Evolutionary conservation across 2,888 invertebrate species (phyloP).

Genomic region (Chrysomela aeneicollis): DNA sequence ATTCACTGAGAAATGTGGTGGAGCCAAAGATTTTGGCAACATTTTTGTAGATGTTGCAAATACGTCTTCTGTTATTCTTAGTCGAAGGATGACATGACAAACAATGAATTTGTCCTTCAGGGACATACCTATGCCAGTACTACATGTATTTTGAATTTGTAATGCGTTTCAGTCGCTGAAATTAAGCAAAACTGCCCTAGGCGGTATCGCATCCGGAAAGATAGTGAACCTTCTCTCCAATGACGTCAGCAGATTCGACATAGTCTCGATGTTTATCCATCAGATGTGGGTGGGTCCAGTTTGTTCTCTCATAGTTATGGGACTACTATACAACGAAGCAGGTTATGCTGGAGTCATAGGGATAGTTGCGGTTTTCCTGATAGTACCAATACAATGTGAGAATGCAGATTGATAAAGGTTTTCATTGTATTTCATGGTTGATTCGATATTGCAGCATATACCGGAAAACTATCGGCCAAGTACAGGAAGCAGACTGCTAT

Average conservation of each 20-base stretch:
- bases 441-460: conserved; percentile 51
- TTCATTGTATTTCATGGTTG: too few relatives aligned
- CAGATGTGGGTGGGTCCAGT: conserved; percentile 44
- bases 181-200: conserved; percentile 34
- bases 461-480: conserved; percentile 57
- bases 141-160: too few relatives aligned
- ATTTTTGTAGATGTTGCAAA: too few relatives aligned
- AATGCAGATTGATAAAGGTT: too few relatives aligned
- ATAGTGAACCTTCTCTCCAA: conserved; percentile 36
- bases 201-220: conserved; percentile 28
- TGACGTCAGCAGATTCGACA: conserved; percentile 35
- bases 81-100: too few relatives aligned
- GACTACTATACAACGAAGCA: conserved; percentile 78
- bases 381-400: conserved; percentile 84
- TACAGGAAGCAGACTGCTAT: conserved; percentile 61
- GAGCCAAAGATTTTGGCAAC: too few relatives aligned
- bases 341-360: conserved; percentile 81
- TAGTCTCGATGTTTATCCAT: conserved; percentile 20
- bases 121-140: too few relatives aligned
- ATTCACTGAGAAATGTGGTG: too few relatives aligned
- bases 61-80: too few relatives aligned
- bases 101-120: too few relatives aligned
- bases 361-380: conserved; percentile 77
- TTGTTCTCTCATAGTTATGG: conserved; percentile 72
- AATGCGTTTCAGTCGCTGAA: conserved; percentile 30